Percentiles rank a stretch among this genome's conserved stretches.
These are phyloP conservation scores for Kradibia gibbosae DNA, from an alignment of 1,140 invertebrate genomes.

Conservation along the genomic window DNA sequence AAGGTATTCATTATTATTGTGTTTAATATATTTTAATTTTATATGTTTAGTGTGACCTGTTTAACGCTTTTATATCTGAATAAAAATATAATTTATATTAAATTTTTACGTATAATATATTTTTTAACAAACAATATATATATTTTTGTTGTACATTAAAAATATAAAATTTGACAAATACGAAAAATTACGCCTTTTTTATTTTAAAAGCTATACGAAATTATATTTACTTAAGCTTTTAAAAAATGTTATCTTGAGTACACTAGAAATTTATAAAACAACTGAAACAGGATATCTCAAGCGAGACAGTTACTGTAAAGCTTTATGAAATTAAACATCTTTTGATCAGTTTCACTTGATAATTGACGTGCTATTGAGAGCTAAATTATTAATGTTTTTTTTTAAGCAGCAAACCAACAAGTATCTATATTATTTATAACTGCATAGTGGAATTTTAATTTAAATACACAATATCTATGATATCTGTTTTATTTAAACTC, in stretches of 20 bases:
- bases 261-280: neutral
- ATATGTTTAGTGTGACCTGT: too few species aligned
- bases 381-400: neutral
- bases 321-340: neutral
- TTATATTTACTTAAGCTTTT: neutral
- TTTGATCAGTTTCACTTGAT: neutral
- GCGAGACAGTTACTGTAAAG: neutral
- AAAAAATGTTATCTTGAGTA: neutral
- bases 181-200: neutral
- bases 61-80: too few species aligned
- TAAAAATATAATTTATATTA: too few species aligned
- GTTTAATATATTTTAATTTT: too few species aligned
- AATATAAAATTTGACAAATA: neutral
- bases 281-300: constrained; percentile 4
- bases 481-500: too few species aligned
- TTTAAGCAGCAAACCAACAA: too few species aligned
- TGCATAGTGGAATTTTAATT: neutral
- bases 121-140: too few species aligned
- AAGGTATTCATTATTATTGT: too few species aligned
- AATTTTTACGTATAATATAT: too few species aligned
- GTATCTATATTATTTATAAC: neutral
- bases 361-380: neutral
- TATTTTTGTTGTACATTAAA: too few species aligned
- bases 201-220: too few species aligned
- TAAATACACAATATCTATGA: too few species aligned